Base-by-base conservation (phyloP, 1,140 invertebrate genomes). In the Drosophila nigrodunni region DNA sequence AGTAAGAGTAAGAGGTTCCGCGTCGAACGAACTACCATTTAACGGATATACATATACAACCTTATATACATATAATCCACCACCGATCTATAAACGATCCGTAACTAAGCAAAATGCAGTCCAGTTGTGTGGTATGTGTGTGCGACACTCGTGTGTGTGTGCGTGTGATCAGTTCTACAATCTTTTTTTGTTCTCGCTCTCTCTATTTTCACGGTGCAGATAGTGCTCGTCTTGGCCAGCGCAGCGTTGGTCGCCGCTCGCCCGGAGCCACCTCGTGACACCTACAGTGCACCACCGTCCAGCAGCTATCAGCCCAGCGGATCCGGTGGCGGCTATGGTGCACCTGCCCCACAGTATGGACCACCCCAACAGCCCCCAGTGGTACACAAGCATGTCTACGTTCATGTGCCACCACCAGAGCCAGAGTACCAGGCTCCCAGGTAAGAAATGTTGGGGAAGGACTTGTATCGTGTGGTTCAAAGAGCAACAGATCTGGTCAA, bases 381-480 rank as follows among this genome's bases (percentile, higher is more conserved):
- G 11, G 94, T 97, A 37, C 96, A 97, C 91, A 97, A 97, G 91
- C 96, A 97, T 90, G 96, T 97, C 3, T 97, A 97, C 92, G 96
- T 97, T 1, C 96, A 97, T 87, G 96, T 97, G 21, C 96, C 96
- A 55, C 96, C 96, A 15, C 96, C 96, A 87, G 96, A 97, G 91
- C 96, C 95, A 1, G 95, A 96, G 82, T 95, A 96, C 88, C 94
- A 94, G 39, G 93, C 94, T 2, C 94, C 96, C 2, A 94, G 93
- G 90, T 94, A 92, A 91, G 87, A 67, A 30, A 30, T 2, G 25
- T 30, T 4, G 6, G 3, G 3, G 25, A 30, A 4, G 6, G 25
- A 30, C 25, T 21, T 21, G 18, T 18, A 30, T 30, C 25, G 25
- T 30, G 25, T 1, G 25, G 25, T 3, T 5, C 5, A 30, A 30